Percentiles rank a stretch among this genome's conserved stretches.
Conservation (phyloP, 2,888 invertebrate genomes). For the Cephus spinipes region DNA sequence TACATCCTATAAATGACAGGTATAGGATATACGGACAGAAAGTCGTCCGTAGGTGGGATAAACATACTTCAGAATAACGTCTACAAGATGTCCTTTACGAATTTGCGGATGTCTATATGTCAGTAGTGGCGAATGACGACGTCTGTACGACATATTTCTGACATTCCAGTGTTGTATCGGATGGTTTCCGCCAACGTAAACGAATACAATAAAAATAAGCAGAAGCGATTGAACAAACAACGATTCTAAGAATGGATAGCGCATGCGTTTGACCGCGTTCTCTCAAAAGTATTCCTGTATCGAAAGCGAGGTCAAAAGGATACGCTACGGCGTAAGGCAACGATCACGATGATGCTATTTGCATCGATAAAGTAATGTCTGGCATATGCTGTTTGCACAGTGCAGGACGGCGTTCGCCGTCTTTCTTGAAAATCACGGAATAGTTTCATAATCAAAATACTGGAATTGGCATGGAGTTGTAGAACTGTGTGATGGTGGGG, state of each 20-base stretch:
- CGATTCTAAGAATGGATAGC: background rate
- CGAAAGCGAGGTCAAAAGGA: background rate
- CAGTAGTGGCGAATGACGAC: no score
- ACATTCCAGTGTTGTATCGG: no score
- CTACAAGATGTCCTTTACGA: no score
- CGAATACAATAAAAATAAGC: background rate
- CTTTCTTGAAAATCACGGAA: background rate
- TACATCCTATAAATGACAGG: no score
- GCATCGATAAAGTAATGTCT: conserved; percentile 5
- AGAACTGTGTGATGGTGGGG: background rate
- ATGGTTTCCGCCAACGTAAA: background rate
- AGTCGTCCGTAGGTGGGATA: no score
- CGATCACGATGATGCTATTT: background rate
- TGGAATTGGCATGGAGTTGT: background rate
- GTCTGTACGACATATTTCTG: no score
- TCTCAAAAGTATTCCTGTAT: background rate
- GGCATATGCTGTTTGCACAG: background rate
- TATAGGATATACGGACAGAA: no score
- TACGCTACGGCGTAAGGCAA: background rate
- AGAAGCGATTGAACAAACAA: background rate
- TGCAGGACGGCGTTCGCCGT: background rate
- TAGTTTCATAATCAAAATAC: background rate
- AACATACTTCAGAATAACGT: no score
- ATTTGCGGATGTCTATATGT: no score
- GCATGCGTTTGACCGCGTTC: background rate